Evolutionary conservation across 1,140 invertebrate genomes (phyloP), one percentile per base, ranked within the genome.

Genomic region (Ericerus pela): DNA sequence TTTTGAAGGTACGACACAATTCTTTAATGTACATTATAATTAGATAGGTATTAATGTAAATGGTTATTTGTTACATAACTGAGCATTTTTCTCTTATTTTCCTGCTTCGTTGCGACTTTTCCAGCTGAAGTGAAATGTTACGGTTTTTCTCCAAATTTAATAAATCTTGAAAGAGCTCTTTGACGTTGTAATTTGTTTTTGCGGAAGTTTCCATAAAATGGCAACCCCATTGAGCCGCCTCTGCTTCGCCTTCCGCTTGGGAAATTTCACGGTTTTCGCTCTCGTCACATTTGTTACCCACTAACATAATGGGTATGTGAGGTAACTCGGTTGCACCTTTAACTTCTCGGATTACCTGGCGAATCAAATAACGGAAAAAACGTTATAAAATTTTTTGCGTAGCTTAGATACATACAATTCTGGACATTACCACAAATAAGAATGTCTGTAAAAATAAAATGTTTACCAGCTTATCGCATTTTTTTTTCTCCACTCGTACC

Each of bases 201-300:
- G 96, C 96, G 2, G 93, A 97, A 2, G 96, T 99, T 73, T 99
- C 96, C 79, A 99, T 88, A 68, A 95, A 98, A 55, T 88, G 92
- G 67, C 94, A 94, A 56, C 86, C 84, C 91, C 94, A 98, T 38
- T 79, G 75, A 55, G 82, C 80, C 2, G 93, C 89, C 62, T 96
- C 82, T 2, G 83, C 82, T 66, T 89, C 84, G 0, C 92, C 93
- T 64, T 90, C 84, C 27, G 79, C 76, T 56, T 73, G 70, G 56
- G 72, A 69, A 22, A 96, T 89, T 70, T 96, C 92, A 57, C 92
- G 73, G 37, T 84, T 79, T 63, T 89, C 83, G 1, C 82, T 80
- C 71, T 97, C 93, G 70, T 98, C 95, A 71, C 89, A 95, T 72
- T 94, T 96, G 72, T 96, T 96, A 52, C 90, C 74, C 59, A 85